Base-by-base conservation (phyloP, 2,113 vertebrate genomes). In the Rhea americana region DNA sequence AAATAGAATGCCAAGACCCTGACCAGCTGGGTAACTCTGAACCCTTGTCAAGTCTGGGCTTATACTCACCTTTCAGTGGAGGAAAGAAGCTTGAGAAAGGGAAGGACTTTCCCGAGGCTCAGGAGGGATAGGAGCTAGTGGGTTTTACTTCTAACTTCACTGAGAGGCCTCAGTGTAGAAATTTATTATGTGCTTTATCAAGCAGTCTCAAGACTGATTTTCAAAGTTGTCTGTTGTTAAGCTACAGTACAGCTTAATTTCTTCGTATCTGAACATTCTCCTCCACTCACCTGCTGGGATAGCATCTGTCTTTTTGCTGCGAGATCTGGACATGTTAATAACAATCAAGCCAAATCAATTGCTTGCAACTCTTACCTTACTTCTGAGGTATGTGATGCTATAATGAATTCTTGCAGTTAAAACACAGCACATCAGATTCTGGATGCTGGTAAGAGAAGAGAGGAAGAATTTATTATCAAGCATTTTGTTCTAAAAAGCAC, bases 401-500 rank as follows among this genome's bases (percentile, higher is more conserved):
- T 48, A 20, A 8, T 32, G 32, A 67, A 56, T 59, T 78, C 53
- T 72, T 4, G 2, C n/a, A 84, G 58, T 22, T 78, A 43, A 78
- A 93, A 65, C 13, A 56, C 32, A 17, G 26, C 35, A 72, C 26
- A 85, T 13, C 35, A 78, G 35, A 75, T 53, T 37, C 48, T 58
- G 43, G 61, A 61, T 9, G 6, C 43, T 75, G 63, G n/a, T 15
- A 82, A 89, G 17, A 39, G 20, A 47, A 74, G 13, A 82, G 59
- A 72, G 17, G 16, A 35, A 82, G 89, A 77, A 74, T 55, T 7
- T 82, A 28, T 71, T 78, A 28, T 26, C 30, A 79, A 43, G 56
- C 75, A 32, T 74, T 91, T 89, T 85, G 63, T 66, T 78, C 74
- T 78, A 58, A 78, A 96, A 94, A 81, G 26, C 45, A 90, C 80